Evolutionary conservation across 2,113 vertebrate species (phyloP).

Genomic region (Irena cyanogastra): DNA sequence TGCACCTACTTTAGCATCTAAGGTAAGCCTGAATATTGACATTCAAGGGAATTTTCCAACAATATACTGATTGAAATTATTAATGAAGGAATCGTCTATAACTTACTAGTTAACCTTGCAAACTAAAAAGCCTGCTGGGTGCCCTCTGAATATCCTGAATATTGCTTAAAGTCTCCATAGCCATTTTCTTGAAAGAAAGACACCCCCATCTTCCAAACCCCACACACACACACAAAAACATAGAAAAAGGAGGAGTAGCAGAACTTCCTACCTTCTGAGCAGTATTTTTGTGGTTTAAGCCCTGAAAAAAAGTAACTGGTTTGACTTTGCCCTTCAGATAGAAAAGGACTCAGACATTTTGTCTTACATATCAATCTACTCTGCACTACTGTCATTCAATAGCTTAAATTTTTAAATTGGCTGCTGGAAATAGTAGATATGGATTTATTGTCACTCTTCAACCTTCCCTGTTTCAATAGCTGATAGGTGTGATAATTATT

Average conservation of each 20-base stretch:
- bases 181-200: not conserved
- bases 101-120: not conserved
- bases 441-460: not conserved
- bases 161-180: not conserved
- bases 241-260: not conserved
- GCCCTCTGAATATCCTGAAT: not conserved
- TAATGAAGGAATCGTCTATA: not conserved
- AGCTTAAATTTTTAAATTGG: not conserved
- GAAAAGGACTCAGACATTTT: not conserved
- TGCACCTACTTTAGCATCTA: not conserved
- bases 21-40: not conserved
- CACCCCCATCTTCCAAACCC: rapidly evolving
- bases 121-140: not conserved
- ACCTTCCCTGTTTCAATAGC: not conserved
- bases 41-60: not conserved
- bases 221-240: not conserved
- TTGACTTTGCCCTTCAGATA: not conserved
- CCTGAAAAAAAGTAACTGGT: not conserved
- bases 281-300: not conserved
- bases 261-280: not conserved
- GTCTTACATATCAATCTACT: not conserved
- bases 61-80: not conserved
- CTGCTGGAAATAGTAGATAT: not conserved
- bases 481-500: not conserved
- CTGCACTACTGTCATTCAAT: not conserved